Evolutionary conservation across 2,113 vertebrate species (phyloP).

Genomic region (Alexandromys fortis): DNA sequence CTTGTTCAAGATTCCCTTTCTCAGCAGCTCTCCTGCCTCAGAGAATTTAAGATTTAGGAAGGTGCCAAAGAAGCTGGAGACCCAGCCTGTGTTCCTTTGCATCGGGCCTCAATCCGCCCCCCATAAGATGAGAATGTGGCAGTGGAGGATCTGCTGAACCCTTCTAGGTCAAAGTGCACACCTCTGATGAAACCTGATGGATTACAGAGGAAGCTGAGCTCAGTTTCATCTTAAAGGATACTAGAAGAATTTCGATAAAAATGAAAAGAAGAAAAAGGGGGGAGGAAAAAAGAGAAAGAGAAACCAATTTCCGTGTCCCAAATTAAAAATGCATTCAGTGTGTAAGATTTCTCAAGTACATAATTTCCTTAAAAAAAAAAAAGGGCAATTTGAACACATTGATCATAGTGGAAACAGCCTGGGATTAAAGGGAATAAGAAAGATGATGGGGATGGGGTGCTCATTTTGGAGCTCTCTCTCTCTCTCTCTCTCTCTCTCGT

Average conservation of each 20-base stretch:
- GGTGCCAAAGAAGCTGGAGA: not conserved
- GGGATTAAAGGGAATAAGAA: not conserved
- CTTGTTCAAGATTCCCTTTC: not conserved
- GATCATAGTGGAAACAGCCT: not conserved
- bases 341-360: constrained; percentile 7
- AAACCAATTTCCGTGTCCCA: not conserved
- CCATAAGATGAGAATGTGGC: not conserved
- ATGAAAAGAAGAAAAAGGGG: not conserved
- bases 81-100: not conserved
- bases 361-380: not conserved
- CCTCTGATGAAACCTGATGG: not conserved
- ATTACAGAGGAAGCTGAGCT: not conserved
- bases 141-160: not conserved
- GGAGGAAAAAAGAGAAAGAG: not conserved
- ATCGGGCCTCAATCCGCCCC: fast-evolving
- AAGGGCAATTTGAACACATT: constrained; percentile 16
- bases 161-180: not conserved
- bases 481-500: not conserved
- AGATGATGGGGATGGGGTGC: fast-evolving
- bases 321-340: constrained; percentile 32
- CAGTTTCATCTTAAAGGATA: not conserved
- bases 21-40: not conserved
- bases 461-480: not conserved
- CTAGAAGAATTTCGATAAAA: not conserved
- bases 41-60: not conserved